Percentiles rank a stretch among this genome's conserved stretches.
phyloP scores from a whole-genome alignment of 2,797 vertebrate species.

The Furcifer pardalis region DNA sequence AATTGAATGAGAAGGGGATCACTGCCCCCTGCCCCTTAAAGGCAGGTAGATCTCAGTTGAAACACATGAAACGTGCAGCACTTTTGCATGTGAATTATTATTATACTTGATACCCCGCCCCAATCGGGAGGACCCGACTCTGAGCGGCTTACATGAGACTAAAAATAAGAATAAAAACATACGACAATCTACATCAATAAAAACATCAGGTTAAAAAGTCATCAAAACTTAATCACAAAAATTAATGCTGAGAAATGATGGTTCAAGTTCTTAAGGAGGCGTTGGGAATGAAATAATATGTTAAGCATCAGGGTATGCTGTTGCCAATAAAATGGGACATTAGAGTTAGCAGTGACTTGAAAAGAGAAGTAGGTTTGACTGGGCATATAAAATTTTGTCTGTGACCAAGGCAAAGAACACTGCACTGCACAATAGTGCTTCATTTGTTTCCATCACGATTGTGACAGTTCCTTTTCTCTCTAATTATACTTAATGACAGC shows the following conservation, averaged over 20 bases:
- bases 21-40: constrained; percentile 16
- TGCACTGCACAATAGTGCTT: constrained; percentile 1
- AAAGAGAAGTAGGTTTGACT: constrained; percentile 18
- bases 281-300: constrained; percentile 16
- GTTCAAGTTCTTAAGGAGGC: constrained; percentile 15
- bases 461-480: constrained; percentile 47
- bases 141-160: too few relatives aligned
- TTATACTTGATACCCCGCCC: too few relatives aligned
- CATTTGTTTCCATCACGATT: constrained; percentile 45
- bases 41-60: not conserved
- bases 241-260: constrained; percentile 27
- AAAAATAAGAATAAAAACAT: too few relatives aligned
- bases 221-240: too few relatives aligned
- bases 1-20: not conserved
- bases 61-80: accelerated
- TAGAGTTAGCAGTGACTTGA: constrained; percentile 20
- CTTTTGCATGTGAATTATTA: constrained; percentile 28
- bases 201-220: too few relatives aligned
- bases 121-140: too few relatives aligned
- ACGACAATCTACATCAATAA: too few relatives aligned
- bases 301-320: constrained; percentile 32
- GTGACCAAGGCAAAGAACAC: constrained; percentile 28
- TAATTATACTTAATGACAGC: constrained; percentile 42
- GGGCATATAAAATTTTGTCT: not conserved
- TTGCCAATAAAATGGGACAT: constrained; percentile 5